These are phyloP conservation scores for Dicrostonyx torquatus DNA, from an alignment of 2,797 vertebrate genomes.

Conservation along the genomic window DNA sequence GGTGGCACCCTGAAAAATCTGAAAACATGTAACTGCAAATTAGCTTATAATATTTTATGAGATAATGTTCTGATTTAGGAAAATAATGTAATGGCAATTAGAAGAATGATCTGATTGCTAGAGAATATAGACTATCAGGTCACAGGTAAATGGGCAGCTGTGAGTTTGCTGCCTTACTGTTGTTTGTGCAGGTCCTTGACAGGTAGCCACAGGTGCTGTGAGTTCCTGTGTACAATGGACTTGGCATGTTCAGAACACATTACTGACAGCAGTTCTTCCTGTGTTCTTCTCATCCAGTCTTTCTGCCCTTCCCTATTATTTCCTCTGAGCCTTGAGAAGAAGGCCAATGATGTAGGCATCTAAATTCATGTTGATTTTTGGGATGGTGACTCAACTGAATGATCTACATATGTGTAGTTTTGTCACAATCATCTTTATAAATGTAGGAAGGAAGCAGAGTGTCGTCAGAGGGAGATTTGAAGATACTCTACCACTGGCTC, in stretches of 20 bases:
- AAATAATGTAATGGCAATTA: neutral
- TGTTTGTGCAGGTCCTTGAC: neutral
- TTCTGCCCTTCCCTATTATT: neutral
- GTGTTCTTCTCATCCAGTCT: neutral
- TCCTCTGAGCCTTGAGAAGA: neutral
- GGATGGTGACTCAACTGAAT: neutral
- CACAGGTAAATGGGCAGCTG: neutral
- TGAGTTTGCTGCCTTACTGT: neutral
- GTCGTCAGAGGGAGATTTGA: neutral
- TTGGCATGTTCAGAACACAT: too few relatives aligned
- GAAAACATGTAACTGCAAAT: neutral
- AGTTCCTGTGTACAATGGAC: neutral
- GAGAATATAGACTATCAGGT: neutral
- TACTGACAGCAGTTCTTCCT: neutral
- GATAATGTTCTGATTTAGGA: conserved; percentile 28
- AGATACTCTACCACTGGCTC: neutral
- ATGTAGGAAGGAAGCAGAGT: neutral
- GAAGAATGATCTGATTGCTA: neutral
- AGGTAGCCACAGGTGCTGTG: neutral
- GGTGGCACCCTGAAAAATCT: conserved; percentile 3
- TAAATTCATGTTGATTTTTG: neutral
- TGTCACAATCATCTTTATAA: neutral
- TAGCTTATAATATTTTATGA: neutral
- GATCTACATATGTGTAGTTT: neutral
- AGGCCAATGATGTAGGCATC: neutral